These are phyloP conservation scores for Silurus asotus DNA, from an alignment of 2,113 vertebrate genomes.

Conservation along the genomic window DNA sequence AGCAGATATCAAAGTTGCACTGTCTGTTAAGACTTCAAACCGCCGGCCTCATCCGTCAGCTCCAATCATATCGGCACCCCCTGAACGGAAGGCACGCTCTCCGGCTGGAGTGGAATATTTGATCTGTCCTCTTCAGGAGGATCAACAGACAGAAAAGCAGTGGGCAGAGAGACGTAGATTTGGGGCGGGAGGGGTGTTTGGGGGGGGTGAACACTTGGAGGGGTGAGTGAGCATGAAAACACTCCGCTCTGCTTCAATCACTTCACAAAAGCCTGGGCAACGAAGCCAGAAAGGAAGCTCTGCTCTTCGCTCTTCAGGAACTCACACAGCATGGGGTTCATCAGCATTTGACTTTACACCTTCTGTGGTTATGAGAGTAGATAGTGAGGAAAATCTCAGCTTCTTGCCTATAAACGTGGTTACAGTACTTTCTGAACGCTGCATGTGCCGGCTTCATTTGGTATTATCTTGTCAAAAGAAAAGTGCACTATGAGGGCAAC, in stretches of 20 bases:
- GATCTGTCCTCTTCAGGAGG: constrained; percentile 77
- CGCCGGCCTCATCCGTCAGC: constrained; percentile 71
- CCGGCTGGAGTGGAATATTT: constrained; percentile 77
- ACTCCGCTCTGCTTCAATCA: constrained; percentile 47
- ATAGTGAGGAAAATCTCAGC: not conserved
- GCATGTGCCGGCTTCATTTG: not conserved
- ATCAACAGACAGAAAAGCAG: constrained; percentile 72
- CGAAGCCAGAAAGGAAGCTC: constrained; percentile 41
- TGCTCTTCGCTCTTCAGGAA: constrained; percentile 50
- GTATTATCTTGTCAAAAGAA: not conserved
- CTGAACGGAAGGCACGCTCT: constrained; percentile 64
- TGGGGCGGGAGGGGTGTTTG: not conserved
- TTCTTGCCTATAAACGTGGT: not conserved
- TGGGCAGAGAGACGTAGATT: constrained; percentile 41
- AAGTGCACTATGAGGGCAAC: not conserved
- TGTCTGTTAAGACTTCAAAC: constrained; percentile 78
- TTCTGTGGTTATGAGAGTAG: constrained; percentile 27
- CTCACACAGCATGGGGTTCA: constrained; percentile 25
- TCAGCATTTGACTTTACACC: constrained; percentile 45
- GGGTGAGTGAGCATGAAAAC: constrained; percentile 44
- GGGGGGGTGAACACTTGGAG: constrained; percentile 9
- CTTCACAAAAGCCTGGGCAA: constrained; percentile 45
- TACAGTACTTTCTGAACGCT: not conserved
- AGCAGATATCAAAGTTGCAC: constrained; percentile 74
- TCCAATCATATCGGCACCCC: constrained; percentile 72